Conservation (phyloP, 37 sponge, comb jelly and placozoan species). For the Hormiphora californensis region DNA sequence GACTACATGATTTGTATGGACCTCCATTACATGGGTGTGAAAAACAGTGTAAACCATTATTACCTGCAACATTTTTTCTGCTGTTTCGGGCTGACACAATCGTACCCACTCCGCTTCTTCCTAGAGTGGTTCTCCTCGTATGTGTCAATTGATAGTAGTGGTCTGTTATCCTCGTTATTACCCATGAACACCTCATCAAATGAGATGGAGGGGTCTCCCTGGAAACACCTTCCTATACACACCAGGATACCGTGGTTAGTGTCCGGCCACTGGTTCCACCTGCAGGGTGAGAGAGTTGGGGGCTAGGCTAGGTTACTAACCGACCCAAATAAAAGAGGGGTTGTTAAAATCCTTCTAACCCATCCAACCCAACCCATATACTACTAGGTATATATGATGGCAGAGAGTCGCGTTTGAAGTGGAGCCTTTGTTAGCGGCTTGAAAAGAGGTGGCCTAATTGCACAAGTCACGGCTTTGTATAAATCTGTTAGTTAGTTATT, state of each 20-base stretch:
- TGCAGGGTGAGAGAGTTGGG: neutral
- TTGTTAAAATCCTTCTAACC: too few species aligned
- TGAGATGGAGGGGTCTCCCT: neutral
- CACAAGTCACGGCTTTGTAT: too few species aligned
- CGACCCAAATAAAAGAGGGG: too few species aligned
- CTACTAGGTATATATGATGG: too few species aligned
- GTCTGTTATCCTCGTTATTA: constrained; percentile 3
- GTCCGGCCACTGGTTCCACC: constrained; percentile 42
- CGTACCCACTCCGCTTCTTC: constrained; percentile 43
- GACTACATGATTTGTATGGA: too few species aligned
- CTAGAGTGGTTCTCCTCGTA: constrained; percentile 53
- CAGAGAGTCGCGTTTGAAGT: too few species aligned
- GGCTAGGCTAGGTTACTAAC: neutral
- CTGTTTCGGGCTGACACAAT: constrained; percentile 12
- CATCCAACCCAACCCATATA: too few species aligned
- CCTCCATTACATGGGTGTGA: too few species aligned
- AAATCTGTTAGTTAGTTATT: too few species aligned
- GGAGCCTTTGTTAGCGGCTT: too few species aligned
- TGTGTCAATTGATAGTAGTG: constrained; percentile 34
- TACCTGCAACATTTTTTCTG: constrained; percentile 55
- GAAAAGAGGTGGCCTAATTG: too few species aligned
- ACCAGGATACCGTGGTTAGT: constrained; percentile 27
- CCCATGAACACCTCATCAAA: constrained; percentile 24
- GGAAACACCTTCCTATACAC: constrained; percentile 34
- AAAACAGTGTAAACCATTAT: too few species aligned